These are phyloP conservation scores for Cyanocitta stelleri DNA, from an alignment of 2,113 vertebrate species.

Conservation along the genomic window DNA sequence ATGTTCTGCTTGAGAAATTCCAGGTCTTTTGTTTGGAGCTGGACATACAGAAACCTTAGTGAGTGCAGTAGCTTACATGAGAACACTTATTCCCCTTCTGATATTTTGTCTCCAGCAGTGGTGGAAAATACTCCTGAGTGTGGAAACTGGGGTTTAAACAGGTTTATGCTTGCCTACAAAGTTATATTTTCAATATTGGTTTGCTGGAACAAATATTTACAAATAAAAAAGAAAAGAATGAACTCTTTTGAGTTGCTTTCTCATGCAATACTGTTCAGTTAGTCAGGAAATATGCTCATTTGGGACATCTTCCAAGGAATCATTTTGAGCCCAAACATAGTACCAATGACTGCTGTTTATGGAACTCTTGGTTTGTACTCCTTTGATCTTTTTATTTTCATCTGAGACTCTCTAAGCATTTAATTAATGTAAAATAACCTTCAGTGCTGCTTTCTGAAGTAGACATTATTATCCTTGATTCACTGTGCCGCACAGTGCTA, in stretches of 20 bases:
- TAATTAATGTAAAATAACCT: neutral
- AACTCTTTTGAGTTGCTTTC: neutral
- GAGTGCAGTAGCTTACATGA: neutral
- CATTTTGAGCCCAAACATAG: neutral
- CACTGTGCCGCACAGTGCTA: neutral
- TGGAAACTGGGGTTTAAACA: neutral
- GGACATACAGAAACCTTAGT: neutral
- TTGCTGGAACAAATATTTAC: neutral
- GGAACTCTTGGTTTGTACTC: neutral
- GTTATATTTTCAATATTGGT: neutral
- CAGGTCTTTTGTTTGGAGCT: neutral
- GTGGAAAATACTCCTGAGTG: neutral
- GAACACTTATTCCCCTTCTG: rapidly evolving
- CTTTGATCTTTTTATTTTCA: neutral
- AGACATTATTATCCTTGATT: neutral
- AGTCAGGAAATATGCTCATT: neutral
- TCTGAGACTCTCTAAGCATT: neutral
- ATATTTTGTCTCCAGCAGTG: neutral
- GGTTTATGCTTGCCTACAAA: neutral
- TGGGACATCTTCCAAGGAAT: neutral
- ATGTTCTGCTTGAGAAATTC: neutral
- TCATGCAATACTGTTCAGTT: neutral
- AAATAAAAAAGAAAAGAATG: neutral
- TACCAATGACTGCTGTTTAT: neutral
- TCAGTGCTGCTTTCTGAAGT: neutral